Base-by-base conservation (phyloP, 1,140 invertebrate genomes). In the Drosophila tropicalis region DNA sequence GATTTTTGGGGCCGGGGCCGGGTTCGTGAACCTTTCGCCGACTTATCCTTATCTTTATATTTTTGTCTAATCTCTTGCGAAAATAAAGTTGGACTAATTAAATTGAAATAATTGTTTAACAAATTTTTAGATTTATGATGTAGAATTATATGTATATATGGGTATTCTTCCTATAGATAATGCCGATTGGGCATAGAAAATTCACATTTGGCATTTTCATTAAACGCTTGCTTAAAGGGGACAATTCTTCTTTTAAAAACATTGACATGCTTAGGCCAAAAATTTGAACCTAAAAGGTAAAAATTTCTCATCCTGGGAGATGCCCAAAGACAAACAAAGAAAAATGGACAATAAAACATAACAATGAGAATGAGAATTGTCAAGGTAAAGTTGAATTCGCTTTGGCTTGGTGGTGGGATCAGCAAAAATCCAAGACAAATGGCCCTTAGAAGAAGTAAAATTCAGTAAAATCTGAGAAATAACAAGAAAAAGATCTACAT, bases 171-270 rank as follows among this genome's bases (percentile, higher is more conserved):
- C 15, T 39, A 56, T 2, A 32, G 12, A 56, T 56, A 32, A 36
- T 58, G 15, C 56, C 9, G 9, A 5, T 15, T 12, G 1, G 19
- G 56, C 74, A 64, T 77, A 63, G 51, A 71, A 67, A 64, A 77
- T 76, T 60, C 70, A 89, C 73, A 55, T 77, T 87, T 87, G 83
- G 72, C 83, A 86, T 87, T 87, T 83, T 73, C 83, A 86, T 86
- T 87, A 83, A 76, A 70, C 58, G 82, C 83, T 78, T 81, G 76
- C 71, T 70, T 69, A 67, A 64, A 51, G 44, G 15, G 15, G 47
- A 72, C 62, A 54, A 86, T 83, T 86, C 29, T 29, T 44, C 70
- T 56, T 67, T 56, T 67, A 61, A 74, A 73, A 79, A 60, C 65
- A 15, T 79, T 51, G 82, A 81, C 71, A 70, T 62, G 70, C 79